Evolutionary conservation across 2,113 vertebrate species (phyloP), one percentile per base, ranked within the genome.

Genomic region (Scopus umbretta): DNA sequence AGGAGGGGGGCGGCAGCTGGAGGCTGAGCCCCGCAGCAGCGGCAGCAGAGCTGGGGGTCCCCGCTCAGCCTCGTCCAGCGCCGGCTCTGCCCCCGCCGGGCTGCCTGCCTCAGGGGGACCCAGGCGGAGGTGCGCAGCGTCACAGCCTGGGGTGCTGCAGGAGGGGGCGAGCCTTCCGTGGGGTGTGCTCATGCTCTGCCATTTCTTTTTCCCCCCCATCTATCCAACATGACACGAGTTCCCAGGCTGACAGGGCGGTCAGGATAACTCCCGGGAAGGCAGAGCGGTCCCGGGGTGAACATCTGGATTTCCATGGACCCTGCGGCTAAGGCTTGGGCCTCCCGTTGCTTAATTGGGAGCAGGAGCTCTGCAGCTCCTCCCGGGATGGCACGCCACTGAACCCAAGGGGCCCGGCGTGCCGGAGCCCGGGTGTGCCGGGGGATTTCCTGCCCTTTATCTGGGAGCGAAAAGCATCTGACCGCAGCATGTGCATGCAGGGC

Each of bases 381-480:
- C 1, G 3, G 50, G 63, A 40, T 3, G 6, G 49, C 29, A 53
- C 2, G 5, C 8, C 0, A 1, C 18, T 50, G 56, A 71, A n/a
- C 42, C 52, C 2, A 2, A 43, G 63, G 67, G n/a, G 25, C 53
- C n/a, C 53, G 1, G 5, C 11, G 18, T 0, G 0, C 38, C 4
- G 3, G 53, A 43, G 67, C 29, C 30, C 4, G 83, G 76, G 45
- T 75, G 72, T 85, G 76, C 70, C 14, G 6, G 43, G 76, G 72
- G 72, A 85, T 96, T 97, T 97, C 88, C 93, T 96, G 90, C 79
- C 78, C 70, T 97, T 95, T 87, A 83, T 97, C 94, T 61, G 14
- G 53, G 49, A 53, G 63, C 13, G 52, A 80, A 78, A 88, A 84
- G 74, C 80, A 67, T 55, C 80, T 88, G 79, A 66, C 40, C 50